Percentiles rank a stretch among this genome's conserved stretches.
Conservation (phyloP, 2,888 invertebrate genomes). For the Phyllotreta cruciferae region DNA sequence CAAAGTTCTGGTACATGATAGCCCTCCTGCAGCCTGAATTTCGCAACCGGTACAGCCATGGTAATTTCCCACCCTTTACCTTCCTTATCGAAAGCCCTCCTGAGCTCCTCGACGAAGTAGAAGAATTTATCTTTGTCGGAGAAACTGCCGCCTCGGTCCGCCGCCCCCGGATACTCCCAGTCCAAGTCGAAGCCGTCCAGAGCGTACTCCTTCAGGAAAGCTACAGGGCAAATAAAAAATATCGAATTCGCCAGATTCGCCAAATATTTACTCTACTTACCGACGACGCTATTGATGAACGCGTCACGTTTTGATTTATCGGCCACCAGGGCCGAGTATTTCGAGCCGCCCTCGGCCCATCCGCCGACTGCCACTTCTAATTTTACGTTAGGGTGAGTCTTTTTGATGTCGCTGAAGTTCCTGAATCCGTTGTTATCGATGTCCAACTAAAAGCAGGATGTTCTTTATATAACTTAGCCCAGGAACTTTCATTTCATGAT, state of each 20-base stretch:
- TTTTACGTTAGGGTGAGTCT: constrained; percentile 75
- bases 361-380: constrained; percentile 86
- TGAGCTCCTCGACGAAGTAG: constrained; percentile 81
- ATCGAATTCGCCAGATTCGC: background rate
- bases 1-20: constrained; percentile 91
- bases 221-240: constrained; percentile 54
- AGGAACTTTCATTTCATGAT: background rate
- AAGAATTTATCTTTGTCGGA: constrained; percentile 85
- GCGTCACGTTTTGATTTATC: constrained; percentile 71
- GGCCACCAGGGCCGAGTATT: constrained; percentile 84
- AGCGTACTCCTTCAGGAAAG: constrained; percentile 76
- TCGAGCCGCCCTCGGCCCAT: constrained; percentile 89
- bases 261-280: constrained; percentile 57
- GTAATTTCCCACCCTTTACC: constrained; percentile 86
- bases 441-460: constrained; percentile 66
- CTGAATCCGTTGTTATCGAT: constrained; percentile 77
- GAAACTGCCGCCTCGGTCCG: constrained; percentile 84
- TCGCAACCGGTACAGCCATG: constrained; percentile 88
- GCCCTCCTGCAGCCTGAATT: constrained; percentile 86
- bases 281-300: constrained; percentile 79
- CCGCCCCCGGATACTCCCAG: constrained; percentile 91
- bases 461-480: constrained; percentile 3
- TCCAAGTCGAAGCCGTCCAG: constrained; percentile 89
- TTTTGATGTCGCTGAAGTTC: constrained; percentile 78
- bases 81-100: constrained; percentile 77